Base-by-base conservation (phyloP, 2,113 vertebrate genomes). In the Otocyon megalotis region DNA sequence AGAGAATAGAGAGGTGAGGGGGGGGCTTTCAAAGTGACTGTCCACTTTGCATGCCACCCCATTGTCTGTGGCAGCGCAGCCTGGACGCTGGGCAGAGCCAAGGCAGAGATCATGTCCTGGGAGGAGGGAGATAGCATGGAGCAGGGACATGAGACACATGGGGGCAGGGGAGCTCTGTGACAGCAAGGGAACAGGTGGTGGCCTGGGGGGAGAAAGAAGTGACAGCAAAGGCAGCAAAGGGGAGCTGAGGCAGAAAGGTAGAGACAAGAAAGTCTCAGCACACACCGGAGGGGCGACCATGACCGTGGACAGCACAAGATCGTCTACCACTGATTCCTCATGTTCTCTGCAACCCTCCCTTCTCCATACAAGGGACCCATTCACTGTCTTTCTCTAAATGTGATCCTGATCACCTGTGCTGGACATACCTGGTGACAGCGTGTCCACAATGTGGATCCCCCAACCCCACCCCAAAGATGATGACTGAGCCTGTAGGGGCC, bases 281-380 rank as follows among this genome's bases (percentile, higher is more conserved):
- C 43, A 30, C 2, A 1, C 20, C 13, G 28, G 63, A 43, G 50
- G 60, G 2, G 71, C 22, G 12, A 17, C 63, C 20, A 3, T 5
- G 19, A 22, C 0, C 4, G 22, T 0, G 8, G 82, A 13, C 11
- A 35, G 26, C 30, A 30, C 24, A 67, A 63, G 48, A 32, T 8
- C 4, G 7, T 0, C 10, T n/a, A 8, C 0, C 3, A 13, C 20
- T 13, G 0, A n/a, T 71, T 88, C 30, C 54, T 12, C 28, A 22
- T 30, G 32, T 15, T 77, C 77, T 62, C 53, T 10, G 35, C 24
- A 56, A 16, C 20, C 28, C 58, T 77, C 67, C 17, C 81, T 30
- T 50, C 43, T n/a, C 76, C 56, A 35, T 28, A 10, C 43, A 71
- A 88, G 54, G 11, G 53, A 69, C 8, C 20, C 35, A 5, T 26